Evolutionary conservation across 2,113 vertebrate species (phyloP), one percentile per base, ranked within the genome.

Genomic region (Redunca redunca): DNA sequence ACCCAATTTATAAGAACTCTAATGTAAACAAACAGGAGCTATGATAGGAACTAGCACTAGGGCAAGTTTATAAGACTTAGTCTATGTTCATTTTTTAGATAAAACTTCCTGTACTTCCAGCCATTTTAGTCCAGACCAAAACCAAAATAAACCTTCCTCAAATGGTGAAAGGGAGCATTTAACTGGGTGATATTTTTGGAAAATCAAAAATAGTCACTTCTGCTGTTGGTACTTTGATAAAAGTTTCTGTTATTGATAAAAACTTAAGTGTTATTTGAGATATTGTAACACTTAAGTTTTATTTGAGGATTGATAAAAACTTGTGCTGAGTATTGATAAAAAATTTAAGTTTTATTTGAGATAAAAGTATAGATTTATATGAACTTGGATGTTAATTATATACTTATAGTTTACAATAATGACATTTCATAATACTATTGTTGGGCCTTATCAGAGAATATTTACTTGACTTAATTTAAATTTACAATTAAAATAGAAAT

Each of bases 1-100:
- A 98, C 97, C 90, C 97, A 97, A 98, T 98, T 98, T 98, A 90
- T 98, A 94, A 90, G 97, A 67, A 96, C 90, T 95, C 97, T 95
- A 97, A 3, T 85, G 64, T 98, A 98, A 97, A 97, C 97, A 98
- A 97, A 98, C 96, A 98, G 98, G 96, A 97, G 96, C 96, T 94
- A 89, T 91, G 62, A 97, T 98, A 92, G 98, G 98, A 98, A 98
- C 90, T 97, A 85, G 94, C 93, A 92, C 71, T 28, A 84, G 91
- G 17, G 30, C 94, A 89, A 88, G 87, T 97, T 98, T 98, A 87
- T 94, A 97, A 93, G 97, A 19, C 95, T 96, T 88, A 86, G 93
- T 97, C 46, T 84, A 16, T 90, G 96, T 88, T 98, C 97, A 92
- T 97, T 97, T 98, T 93, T 98, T 93, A 97, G 97, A 97, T 97